Evolutionary conservation across 2,113 vertebrate genomes (phyloP).

Genomic region (Alethe diademata): DNA sequence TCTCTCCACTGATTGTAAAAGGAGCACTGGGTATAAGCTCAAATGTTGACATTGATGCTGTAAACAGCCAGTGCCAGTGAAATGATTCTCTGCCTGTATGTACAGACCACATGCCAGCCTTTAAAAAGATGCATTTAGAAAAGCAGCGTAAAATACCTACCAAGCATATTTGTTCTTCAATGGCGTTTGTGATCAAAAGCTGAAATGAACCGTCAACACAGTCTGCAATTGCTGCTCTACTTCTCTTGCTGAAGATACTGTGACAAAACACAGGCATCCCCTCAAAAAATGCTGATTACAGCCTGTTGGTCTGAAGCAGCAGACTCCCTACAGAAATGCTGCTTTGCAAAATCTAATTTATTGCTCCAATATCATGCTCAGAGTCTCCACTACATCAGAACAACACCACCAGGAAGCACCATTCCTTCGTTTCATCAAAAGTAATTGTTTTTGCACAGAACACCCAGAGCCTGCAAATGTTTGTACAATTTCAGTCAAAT

Average conservation of each 20-base stretch:
- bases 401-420: background rate
- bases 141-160: background rate
- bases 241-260: constrained; percentile 8
- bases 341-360: constrained; percentile 37
- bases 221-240: background rate
- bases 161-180: background rate
- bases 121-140: background rate
- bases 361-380: background rate
- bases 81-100: background rate
- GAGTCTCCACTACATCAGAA: background rate
- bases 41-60: background rate
- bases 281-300: constrained; percentile 46
- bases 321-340: background rate
- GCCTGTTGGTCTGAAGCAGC: background rate
- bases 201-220: background rate
- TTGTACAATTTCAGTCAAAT: background rate
- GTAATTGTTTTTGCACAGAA: background rate
- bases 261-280: constrained; percentile 9
- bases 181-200: background rate
- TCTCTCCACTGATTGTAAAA: background rate
- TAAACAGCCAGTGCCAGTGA: background rate
- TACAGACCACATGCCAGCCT: background rate
- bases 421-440: background rate
- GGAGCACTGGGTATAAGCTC: background rate
- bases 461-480: background rate